Base-by-base conservation (phyloP, 2,113 vertebrate species). In the Odocoileus virginianus region DNA sequence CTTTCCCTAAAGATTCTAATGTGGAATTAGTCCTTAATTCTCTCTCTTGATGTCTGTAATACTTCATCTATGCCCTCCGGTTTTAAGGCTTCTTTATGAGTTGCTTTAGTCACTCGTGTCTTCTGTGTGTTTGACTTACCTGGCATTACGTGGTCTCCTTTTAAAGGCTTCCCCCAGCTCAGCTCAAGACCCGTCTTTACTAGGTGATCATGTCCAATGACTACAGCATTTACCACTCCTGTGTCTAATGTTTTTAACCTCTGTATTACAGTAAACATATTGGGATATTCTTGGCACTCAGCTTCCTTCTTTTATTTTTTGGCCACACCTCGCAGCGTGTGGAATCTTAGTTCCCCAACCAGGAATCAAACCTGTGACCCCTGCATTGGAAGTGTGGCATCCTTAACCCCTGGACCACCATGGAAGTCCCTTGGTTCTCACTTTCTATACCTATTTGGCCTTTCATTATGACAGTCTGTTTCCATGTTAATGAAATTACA, bases 131-230 rank as follows among this genome's bases (percentile, higher is more conserved):
- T 84, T 28, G 40, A 82, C 8, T 95, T 52, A 36, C 40, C n/a
- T 55, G 58, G 71, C 13, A 94, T 87, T 85, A 67, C 0, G 1
- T 11, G 54, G 55, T n/a, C 40, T 13, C 33, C 47, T 79, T 91
- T 79, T 74, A 43, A 88, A 95, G 82, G 13, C 25, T 64, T 71
- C 33, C 86, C 82, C 25, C 28, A 14, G 54, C 28, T 97, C 87
- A 50, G 27, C 67, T 92, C 40, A 67, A 78, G 21, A n/a, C 17
- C 67, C 54, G 33, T 12, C 21, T 67, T 76, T 58, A n/a, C 14
- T 57, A 21, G 60, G 6, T 7, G 13, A 47, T 52, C 61, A 61
- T 96, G 86, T 61, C 78, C 50, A 64, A 58, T 86, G 21, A 52
- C 61, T 43, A 71, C 9, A 23, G 7, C 33, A 45, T 87, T 7